These are phyloP conservation scores for Trachelus stipa DNA, from an alignment of 2,888 invertebrate species.

Conservation along the genomic window DNA sequence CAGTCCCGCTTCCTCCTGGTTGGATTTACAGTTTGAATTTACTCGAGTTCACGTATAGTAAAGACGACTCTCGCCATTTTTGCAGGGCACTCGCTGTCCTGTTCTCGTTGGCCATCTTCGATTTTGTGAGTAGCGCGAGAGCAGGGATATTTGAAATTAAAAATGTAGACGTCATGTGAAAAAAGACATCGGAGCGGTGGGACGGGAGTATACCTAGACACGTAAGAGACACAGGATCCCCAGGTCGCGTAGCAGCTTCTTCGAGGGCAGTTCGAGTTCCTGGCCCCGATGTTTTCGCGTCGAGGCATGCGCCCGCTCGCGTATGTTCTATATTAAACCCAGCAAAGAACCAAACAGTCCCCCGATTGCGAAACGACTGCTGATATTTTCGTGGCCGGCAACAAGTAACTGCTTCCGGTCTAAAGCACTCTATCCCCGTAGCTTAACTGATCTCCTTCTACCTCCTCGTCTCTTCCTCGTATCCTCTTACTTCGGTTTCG, in stretches of 20 bases:
- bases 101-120: slow-evolving; percentile 30
- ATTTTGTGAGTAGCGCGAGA: slow-evolving; percentile 27
- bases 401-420: slow-evolving; percentile 65
- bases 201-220: no score
- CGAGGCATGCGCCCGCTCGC: slow-evolving; percentile 49
- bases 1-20: no score
- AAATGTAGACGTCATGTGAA: no score
- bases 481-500: slow-evolving; percentile 22
- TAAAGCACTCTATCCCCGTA: slow-evolving; percentile 24
- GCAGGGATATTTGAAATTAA: no score
- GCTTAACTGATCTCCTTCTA: slow-evolving; percentile 23
- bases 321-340: slow-evolving; percentile 61
- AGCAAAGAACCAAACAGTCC: slow-evolving; percentile 55
- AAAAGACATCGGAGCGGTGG: no score
- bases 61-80: no score
- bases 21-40: no score
- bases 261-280: slow-evolving; percentile 16
- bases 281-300: slow-evolving; percentile 33
- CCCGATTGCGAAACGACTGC: slow-evolving; percentile 61
- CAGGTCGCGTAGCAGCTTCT: background rate
- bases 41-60: no score
- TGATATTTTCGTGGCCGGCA: slow-evolving; percentile 63
- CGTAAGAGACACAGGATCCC: background rate
- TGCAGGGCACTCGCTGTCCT: no score
- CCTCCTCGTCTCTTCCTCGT: slow-evolving; percentile 14